Evolutionary conservation across 2,113 vertebrate genomes (phyloP), one percentile per base, ranked within the genome.

Genomic region (Alexandromys fortis): DNA sequence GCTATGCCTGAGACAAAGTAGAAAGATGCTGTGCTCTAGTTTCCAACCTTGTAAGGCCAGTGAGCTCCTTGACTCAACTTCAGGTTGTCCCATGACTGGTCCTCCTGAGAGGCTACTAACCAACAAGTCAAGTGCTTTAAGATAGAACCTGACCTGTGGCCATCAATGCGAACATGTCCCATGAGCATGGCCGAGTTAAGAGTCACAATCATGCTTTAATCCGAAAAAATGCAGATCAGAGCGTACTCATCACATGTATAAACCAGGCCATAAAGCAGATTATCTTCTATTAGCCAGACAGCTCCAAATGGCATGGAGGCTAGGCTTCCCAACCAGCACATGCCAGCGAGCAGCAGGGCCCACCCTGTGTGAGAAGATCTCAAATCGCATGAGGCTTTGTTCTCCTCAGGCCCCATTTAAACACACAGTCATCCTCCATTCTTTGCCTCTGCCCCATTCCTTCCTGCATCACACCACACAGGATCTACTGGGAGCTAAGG

Each of bases 351-450:
- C 70, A 58, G 28, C 49, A 1, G 1, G 70, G 47, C 38, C 8
- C n/a, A 52, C 24, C 33, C 73, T 4, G 12, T 4, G 1, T 0
- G 0, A 58, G 11, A 1, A 30, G 68, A 52, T 21, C 76, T 86
- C 86, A 63, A 7, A 68, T 8, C 0, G 0, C 47, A 35, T 0
- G 0, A 2, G 4, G 30, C 7, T 55, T 24, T 42, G 7, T 12
- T 68, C 76, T 42, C 33, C 24, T 1, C 1, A 2, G 30, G 47
- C 47, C 58, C 79, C 16, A 16, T 0, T 21, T 13, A 81, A 24
- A 26, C 14, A 3, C 4, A 3, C 0, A 3, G 11, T 30, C 58
- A 12, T 8, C 22, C 77, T 24, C 0, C 2, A 21, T 68, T 33
- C 83, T 1, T 16, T 8, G 47, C 0, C 17, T 14, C 2, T 5